These are phyloP conservation scores for Rhadina sibilatrix DNA, from an alignment of 2,113 vertebrate species.

Conservation along the genomic window DNA sequence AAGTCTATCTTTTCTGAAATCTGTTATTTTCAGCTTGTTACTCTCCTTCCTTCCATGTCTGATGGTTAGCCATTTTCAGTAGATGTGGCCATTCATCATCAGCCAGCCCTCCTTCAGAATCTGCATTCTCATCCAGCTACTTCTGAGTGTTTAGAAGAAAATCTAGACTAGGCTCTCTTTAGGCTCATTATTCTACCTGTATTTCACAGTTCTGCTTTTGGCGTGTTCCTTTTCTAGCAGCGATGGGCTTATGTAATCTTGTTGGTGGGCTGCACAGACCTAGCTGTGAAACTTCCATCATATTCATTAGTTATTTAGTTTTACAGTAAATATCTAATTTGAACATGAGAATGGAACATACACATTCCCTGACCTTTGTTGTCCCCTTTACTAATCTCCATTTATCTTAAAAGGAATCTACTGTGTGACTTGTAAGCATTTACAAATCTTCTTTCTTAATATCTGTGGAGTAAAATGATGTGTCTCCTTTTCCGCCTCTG, in stretches of 20 bases:
- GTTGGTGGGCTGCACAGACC: not conserved
- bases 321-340: not conserved
- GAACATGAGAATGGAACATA: not conserved
- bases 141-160: not conserved
- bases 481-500: accelerated
- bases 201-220: not conserved
- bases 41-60: not conserved
- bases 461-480: not conserved
- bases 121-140: not conserved
- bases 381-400: not conserved
- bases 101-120: not conserved
- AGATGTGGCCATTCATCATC: not conserved
- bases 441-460: not conserved
- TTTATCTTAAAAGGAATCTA: not conserved
- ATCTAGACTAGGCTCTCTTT: not conserved
- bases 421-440: not conserved
- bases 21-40: not conserved
- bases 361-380: not conserved
- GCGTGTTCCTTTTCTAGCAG: not conserved
- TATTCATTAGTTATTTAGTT: not conserved
- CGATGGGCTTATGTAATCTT: not conserved
- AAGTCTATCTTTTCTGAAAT: not conserved
- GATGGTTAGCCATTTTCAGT: not conserved
- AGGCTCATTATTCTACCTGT: not conserved
- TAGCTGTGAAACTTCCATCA: not conserved